A percentile compares a stretch with the other conserved stretches of the same genome.
Conservation (phyloP, 1,140 invertebrate species). For the Aphelenchoides besseyi region DNA sequence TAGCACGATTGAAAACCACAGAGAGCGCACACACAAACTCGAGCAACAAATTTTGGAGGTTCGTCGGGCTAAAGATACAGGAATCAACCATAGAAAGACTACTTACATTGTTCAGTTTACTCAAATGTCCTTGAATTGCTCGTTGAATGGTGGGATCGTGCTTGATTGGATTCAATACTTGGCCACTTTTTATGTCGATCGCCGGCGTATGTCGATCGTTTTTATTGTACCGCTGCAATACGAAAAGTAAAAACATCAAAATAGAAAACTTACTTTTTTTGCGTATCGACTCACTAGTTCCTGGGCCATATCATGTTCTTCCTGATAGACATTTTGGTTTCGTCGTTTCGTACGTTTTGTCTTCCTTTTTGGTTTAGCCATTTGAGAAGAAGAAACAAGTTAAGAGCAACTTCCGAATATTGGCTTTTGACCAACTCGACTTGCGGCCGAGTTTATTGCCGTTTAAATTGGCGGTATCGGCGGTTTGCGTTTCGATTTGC, state of each 20-base stretch:
- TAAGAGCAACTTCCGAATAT: not conserved
- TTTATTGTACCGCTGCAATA: not conserved
- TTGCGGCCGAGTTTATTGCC: not conserved
- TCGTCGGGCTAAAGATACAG: constrained; percentile 22
- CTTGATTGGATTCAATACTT: constrained; percentile 13
- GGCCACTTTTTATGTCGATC: not conserved
- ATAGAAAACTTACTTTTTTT: constrained; percentile 10
- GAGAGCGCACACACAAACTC: constrained; percentile 20
- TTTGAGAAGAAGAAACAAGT: not conserved
- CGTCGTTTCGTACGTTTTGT: not conserved
- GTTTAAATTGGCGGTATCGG: not conserved
- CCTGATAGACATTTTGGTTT: not conserved
- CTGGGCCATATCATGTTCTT: not conserved
- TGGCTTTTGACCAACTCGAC: not conserved
- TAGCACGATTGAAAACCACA: constrained; percentile 21
- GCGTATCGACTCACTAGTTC: not conserved
- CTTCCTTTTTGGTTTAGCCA: constrained; percentile 5
- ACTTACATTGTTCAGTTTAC: constrained; percentile 3
- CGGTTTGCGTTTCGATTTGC: too few species aligned
- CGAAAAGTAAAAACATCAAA: not conserved
- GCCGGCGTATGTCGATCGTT: not conserved
- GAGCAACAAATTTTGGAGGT: not conserved
- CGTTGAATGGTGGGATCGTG: constrained; percentile 7
- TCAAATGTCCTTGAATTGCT: not conserved
- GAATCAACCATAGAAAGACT: constrained; percentile 13